Evolutionary conservation across 2,888 invertebrate species (phyloP).

Genomic region (Eupithecia dodoneata): DNA sequence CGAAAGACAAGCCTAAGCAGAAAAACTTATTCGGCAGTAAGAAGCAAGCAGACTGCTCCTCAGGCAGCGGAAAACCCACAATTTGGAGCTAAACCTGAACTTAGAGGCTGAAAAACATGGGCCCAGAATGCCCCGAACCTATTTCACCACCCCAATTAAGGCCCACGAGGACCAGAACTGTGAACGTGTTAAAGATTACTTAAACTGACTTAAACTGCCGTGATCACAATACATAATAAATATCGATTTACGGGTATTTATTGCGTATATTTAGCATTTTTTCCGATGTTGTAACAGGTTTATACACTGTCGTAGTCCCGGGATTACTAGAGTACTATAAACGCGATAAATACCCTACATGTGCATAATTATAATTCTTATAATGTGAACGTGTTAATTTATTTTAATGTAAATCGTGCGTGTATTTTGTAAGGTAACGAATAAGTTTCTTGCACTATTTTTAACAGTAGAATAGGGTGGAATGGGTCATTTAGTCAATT

Average conservation of each 20-base stretch:
- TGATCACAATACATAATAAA: not conserved
- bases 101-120: not conserved
- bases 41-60: slow-evolving; percentile 63
- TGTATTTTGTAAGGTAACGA: not conserved
- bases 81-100: slow-evolving; percentile 62
- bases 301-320: not conserved
- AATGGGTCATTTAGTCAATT: not conserved
- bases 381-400: not conserved
- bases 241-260: not conserved
- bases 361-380: not conserved
- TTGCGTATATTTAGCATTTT: not conserved
- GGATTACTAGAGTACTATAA: not conserved
- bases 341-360: not conserved
- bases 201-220: too few species aligned
- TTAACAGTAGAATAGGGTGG: not conserved
- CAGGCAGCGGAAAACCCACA: slow-evolving; percentile 62
- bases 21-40: slow-evolving; percentile 55
- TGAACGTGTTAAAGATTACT: not conserved
- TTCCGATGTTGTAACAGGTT: not conserved
- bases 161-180: not conserved
- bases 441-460: not conserved
- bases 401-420: not conserved
- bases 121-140: not conserved
- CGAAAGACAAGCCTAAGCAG: slow-evolving; percentile 60
- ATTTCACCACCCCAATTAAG: slow-evolving; percentile 1